Conservation (phyloP, 2,113 vertebrate genomes). For the Cyphomyrus plagiostoma region DNA sequence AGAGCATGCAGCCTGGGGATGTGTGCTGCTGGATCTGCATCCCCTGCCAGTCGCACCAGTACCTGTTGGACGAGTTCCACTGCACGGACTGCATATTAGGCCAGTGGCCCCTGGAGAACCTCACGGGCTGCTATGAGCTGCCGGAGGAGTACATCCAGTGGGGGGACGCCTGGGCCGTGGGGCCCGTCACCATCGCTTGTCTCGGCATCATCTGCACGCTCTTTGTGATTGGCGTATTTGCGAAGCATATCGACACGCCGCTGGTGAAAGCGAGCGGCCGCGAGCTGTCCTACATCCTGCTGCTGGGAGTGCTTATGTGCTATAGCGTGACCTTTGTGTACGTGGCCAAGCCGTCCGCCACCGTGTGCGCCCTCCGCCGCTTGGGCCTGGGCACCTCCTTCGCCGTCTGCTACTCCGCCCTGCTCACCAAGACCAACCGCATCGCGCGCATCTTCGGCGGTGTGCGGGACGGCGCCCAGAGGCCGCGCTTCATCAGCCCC, state of each 20-base stretch:
- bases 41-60: slow-evolving; percentile 88
- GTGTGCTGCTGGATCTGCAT: slow-evolving; percentile 99
- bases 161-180: slow-evolving; percentile 91
- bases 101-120: slow-evolving; percentile 85
- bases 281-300: slow-evolving; percentile 95
- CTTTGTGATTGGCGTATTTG: slow-evolving; percentile 79
- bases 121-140: slow-evolving; percentile 85
- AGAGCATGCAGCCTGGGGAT: slow-evolving; percentile 94
- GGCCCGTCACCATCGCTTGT: slow-evolving; percentile 88
- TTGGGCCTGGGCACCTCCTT: slow-evolving; percentile 90
- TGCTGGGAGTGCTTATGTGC: slow-evolving; percentile 89
- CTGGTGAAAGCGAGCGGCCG: slow-evolving; percentile 94
- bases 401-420: slow-evolving; percentile 90
- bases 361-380: slow-evolving; percentile 81
- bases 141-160: slow-evolving; percentile 95
- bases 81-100: slow-evolving; percentile 90
- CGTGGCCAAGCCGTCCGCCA: slow-evolving; percentile 84
- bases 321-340: slow-evolving; percentile 97
- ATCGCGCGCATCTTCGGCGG: slow-evolving; percentile 93
- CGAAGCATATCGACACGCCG: slow-evolving; percentile 84
- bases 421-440: slow-evolving; percentile 96
- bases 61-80: slow-evolving; percentile 84
- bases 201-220: slow-evolving; percentile 86
- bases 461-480: slow-evolving; percentile 83
- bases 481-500: slow-evolving; percentile 91